phyloP scores from a whole-genome alignment of 2,797 vertebrate genomes.

The Natrix natrix region DNA sequence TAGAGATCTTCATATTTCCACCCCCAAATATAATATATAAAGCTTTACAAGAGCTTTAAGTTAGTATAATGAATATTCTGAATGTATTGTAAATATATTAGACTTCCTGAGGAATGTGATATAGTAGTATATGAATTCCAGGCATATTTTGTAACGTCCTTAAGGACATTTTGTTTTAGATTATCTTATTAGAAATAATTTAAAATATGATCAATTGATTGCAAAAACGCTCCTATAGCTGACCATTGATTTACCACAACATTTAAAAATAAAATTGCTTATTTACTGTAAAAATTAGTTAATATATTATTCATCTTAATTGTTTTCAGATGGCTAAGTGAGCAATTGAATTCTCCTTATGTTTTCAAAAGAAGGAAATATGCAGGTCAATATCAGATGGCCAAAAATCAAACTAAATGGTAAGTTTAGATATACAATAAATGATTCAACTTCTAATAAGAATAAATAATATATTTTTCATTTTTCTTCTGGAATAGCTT shows the following conservation, averaged over 20 bases:
- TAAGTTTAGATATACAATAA: slow-evolving; percentile 28
- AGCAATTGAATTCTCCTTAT: neutral
- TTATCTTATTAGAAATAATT: slow-evolving; percentile 61
- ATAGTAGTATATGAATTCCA: slow-evolving; percentile 38
- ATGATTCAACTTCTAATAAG: neutral
- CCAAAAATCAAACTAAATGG: slow-evolving; percentile 21
- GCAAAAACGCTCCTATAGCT: slow-evolving; percentile 45
- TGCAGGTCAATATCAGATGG: neutral
- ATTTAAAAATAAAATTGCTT: slow-evolving; percentile 38
- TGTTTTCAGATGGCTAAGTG: neutral
- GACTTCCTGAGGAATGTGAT: slow-evolving; percentile 37
- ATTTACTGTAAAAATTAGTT: slow-evolving; percentile 19
- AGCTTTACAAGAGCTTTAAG: slow-evolving; percentile 51
- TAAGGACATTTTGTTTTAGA: slow-evolving; percentile 48
- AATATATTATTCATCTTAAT: slow-evolving; percentile 23
- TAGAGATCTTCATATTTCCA: slow-evolving; percentile 33
- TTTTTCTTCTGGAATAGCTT: neutral
- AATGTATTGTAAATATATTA: slow-evolving; percentile 28
- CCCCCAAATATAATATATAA: slow-evolving; percentile 52
- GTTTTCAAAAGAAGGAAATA: slow-evolving; percentile 6
- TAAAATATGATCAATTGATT: slow-evolving; percentile 38
- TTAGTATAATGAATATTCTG: neutral
- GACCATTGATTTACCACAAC: slow-evolving; percentile 34
- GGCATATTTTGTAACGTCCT: slow-evolving; percentile 51
- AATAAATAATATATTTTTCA: neutral